Conservation (phyloP, 2,888 invertebrate species). For the Oasisia sp. region DNA sequence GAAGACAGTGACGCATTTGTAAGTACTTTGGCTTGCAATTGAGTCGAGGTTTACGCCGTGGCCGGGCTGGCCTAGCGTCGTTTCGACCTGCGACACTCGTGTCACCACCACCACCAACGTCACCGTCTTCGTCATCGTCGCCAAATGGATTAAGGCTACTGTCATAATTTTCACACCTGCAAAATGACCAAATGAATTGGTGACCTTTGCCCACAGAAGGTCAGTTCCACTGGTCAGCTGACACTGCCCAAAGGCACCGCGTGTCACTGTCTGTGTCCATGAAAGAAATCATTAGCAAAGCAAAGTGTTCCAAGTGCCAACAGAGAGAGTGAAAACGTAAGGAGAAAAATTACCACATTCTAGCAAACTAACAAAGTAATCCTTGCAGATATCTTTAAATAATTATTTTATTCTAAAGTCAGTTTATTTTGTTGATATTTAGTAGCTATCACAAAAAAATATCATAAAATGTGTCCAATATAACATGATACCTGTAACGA, state of each 20-base stretch:
- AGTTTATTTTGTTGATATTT: not conserved
- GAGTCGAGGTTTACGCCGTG: not conserved
- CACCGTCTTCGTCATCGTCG: conserved; percentile 29
- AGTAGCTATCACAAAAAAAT: not conserved
- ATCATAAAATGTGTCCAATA: not conserved
- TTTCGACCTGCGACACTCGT: not conserved
- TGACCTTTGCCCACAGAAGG: not conserved
- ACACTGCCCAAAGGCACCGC: not conserved
- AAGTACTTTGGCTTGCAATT: not conserved
- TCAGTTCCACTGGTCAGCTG: not conserved
- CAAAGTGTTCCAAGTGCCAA: not conserved
- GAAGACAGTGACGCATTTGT: not conserved
- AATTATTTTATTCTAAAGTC: not conserved
- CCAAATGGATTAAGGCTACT: conserved; percentile 31
- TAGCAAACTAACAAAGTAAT: not conserved
- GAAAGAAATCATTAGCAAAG: not conserved
- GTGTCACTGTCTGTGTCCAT: not conserved
- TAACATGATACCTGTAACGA: not conserved
- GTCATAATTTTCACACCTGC: conserved; percentile 28
- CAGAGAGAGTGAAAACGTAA: not conserved
- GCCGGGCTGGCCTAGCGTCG: not conserved
- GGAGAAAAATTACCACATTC: not conserved
- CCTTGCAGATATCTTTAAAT: not conserved
- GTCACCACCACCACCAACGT: not conserved
- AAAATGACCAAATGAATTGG: not conserved